These are phyloP conservation scores for Colletes gigas DNA, from an alignment of 1,140 invertebrate genomes.

Conservation along the genomic window DNA sequence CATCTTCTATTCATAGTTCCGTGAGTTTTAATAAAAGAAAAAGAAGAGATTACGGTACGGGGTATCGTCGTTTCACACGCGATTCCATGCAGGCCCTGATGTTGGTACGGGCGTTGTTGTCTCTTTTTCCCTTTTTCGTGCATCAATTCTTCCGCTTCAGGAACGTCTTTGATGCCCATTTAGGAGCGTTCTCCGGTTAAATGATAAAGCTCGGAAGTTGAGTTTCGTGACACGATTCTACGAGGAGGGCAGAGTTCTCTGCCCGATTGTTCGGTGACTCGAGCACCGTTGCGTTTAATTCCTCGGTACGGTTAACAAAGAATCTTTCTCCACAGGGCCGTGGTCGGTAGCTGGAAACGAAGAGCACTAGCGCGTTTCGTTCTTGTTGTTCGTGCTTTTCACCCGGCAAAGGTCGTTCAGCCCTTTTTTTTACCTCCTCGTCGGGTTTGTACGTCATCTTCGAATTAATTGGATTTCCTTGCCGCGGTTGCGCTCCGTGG, in stretches of 20 bases:
- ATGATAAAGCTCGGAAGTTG: conserved; percentile 46
- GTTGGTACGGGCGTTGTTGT: neutral
- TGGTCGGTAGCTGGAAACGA: conserved; percentile 36
- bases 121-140: neutral
- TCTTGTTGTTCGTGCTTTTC: conserved; percentile 34
- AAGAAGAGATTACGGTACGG: neutral
- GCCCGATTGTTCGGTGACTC: conserved; percentile 38
- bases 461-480: conserved; percentile 50
- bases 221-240: conserved; percentile 44
- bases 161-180: conserved; percentile 42
- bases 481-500: conserved; percentile 3
- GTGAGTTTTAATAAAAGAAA: neutral
- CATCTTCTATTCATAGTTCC: no score
- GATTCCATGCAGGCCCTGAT: neutral
- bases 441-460: conserved; percentile 37
- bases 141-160: conserved; percentile 38
- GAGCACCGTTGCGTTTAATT: conserved; percentile 42
- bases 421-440: neutral
- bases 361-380: conserved; percentile 34
- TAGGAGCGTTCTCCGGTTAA: conserved; percentile 31
- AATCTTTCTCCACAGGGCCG: conserved; percentile 28
- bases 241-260: neutral
- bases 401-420: conserved; percentile 27
- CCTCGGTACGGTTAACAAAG: conserved; percentile 45
- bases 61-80: neutral